phyloP scores from a whole-genome alignment of 2,797 vertebrate genomes.

The Coracias cyanogaster region DNA sequence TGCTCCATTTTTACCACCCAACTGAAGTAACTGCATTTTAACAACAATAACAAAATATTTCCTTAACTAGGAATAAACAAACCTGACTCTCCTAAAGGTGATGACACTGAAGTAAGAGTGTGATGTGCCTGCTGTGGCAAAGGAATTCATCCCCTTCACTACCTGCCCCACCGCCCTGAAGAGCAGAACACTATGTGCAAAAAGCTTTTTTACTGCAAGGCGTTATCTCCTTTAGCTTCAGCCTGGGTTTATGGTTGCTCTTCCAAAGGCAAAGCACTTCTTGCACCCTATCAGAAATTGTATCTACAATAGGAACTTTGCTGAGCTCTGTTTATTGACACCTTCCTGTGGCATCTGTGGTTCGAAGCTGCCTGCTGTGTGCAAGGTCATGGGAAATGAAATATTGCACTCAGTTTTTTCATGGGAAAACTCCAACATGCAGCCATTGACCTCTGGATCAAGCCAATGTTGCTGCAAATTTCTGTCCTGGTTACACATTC shows the following conservation, averaged over 20 bases:
- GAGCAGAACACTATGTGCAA: background rate
- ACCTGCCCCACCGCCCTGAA: background rate
- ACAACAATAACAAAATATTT: background rate
- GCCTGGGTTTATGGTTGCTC: background rate
- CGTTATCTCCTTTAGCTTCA: background rate
- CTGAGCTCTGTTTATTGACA: background rate
- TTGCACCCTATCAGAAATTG: background rate
- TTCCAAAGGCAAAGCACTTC: background rate
- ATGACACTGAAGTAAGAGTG: background rate
- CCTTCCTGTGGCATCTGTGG: background rate
- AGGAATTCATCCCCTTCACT: background rate
- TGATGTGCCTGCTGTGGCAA: background rate
- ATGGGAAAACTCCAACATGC: background rate
- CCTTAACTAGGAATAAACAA: background rate
- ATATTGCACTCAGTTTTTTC: rapidly evolving
- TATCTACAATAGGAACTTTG: background rate
- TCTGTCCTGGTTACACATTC: rapidly evolving
- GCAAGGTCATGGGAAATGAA: rapidly evolving
- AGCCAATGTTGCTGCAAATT: rapidly evolving
- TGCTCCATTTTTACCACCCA: background rate
- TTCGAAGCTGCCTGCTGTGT: background rate
- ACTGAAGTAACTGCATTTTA: background rate
- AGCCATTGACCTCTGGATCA: rapidly evolving
- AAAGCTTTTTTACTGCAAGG: background rate
- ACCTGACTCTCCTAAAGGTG: background rate